Base-by-base conservation (phyloP, 2,113 vertebrate genomes). In the Rhadina sibilatrix region DNA sequence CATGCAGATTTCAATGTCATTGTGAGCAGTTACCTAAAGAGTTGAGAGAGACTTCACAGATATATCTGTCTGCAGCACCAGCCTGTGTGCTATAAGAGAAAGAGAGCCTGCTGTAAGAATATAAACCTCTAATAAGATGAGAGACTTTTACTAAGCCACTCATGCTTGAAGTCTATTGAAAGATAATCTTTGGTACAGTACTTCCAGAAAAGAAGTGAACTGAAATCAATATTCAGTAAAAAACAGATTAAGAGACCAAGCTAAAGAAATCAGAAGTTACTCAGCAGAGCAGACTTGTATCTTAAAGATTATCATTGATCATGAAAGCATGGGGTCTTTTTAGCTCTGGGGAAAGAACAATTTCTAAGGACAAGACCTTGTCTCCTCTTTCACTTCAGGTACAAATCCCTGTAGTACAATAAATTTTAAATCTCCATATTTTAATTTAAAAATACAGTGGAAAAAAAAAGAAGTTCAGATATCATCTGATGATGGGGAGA, bases 211-310 rank as follows among this genome's bases (percentile, higher is more conserved):
- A 84, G 53, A 57, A 69, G 81, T 87, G 81, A 96, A 96, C 57
- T 87, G 89, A 96, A 97, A 95, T 94, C 91, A 65, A 93, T 96
- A 84, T 76, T 70, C 74, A 89, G 74, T 92, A 79, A 89, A 95
- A 94, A 94, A 59, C 49, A 89, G 94, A 93, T 93, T 89, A 91
- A 60, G 87, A 94, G 72, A 61, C 74, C 40, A 74, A 89, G 88
- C 57, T 61, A 44, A 89, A 91, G 74, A 89, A 95, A 91, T 65
- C 93, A 93, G 69, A 94, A 94, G 61, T 54, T 64, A n/a, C 70
- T 93, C 44, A 71, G 46, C 44, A 72, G 87, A 94, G 57, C 20
- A 93, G 53, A 56, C 35, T 52, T 17, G 71, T 25, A 53, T 35
- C 57, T 95, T 82, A 49, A 49, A 83, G 77, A 65, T 71, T 72